Base-by-base conservation (phyloP, 2,113 vertebrate species). In the Oncorhynchus keta region DNA sequence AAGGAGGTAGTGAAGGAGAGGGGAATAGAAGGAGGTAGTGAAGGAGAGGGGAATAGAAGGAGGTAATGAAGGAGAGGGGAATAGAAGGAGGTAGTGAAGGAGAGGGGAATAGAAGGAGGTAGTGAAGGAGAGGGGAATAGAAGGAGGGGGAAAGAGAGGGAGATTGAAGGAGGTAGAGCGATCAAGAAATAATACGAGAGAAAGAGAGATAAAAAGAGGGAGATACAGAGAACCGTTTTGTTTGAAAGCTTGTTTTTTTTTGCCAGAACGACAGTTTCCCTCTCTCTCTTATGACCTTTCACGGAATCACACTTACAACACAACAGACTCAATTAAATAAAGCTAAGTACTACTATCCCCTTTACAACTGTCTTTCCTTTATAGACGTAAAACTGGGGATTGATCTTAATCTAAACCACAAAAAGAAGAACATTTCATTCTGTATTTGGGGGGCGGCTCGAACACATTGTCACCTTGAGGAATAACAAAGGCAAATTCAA, bases 381-480 rank as follows among this genome's bases (percentile, higher is more conserved):
- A 39, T 28, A 76, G 72, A 75, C 70, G 49, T 62, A 84, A 81
- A 77, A 83, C 28, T 48, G 14, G 78, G 78, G 82, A 86, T 80
- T 81, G 73, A 88, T 89, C 79, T 85, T 88, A 81, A 89, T 87
- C 87, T 87, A 79, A 87, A 86, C 28, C 85, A 88, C 83, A 84
- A 90, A 84, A 90, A 83, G 70, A 87, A 79, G 72, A 84, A 73
- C 1, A 75, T 83, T 74, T 86, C 87, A 77, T 87, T 89, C 83
- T 84, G 75, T 88, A 83, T 91, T 92, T 88, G 82, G 86, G 84
- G 84, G 85, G 65, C 87, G 81, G 75, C 77, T 83, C 86, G 79
- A 87, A 86, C 84, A 83, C 78, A 78, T 45, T 45, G 86, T 87
- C 89, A 91, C 86, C 86, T 91, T 91, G 86, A 90, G 84, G 86